Evolutionary conservation across 2,888 invertebrate species (phyloP).

Genomic region (Auanema sp.): DNA sequence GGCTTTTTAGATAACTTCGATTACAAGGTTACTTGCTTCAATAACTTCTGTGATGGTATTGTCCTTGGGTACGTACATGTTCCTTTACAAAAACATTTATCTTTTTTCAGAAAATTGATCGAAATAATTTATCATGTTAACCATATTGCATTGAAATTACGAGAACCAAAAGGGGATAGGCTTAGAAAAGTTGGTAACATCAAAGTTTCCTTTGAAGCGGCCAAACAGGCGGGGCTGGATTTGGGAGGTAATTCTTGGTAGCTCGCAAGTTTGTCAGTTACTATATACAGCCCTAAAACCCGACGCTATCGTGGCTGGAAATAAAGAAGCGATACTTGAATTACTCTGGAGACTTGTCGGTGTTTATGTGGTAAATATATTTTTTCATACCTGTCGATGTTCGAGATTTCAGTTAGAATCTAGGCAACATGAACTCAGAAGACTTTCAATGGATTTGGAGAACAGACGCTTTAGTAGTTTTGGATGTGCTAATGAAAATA

Average conservation of each 20-base stretch:
- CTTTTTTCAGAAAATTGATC: slow-evolving; percentile 25
- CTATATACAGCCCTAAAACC: slow-evolving; percentile 14
- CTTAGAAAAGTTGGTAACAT: slow-evolving; percentile 41
- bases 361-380: slow-evolving; percentile 24
- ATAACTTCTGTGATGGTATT: slow-evolving; percentile 33
- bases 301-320: slow-evolving; percentile 28
- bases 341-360: slow-evolving; percentile 35
- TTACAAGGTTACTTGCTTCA: slow-evolving; percentile 27
- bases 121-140: slow-evolving; percentile 24
- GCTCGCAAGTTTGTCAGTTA: slow-evolving; percentile 9
- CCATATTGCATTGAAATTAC: slow-evolving; percentile 13
- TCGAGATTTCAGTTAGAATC: background rate
- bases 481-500: background rate
- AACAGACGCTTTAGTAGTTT: background rate
- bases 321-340: slow-evolving; percentile 26
- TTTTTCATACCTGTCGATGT: background rate
- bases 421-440: background rate
- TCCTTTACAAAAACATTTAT: no score
- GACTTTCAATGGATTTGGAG: background rate
- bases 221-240: slow-evolving; percentile 20
- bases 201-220: slow-evolving; percentile 25
- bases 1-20: slow-evolving; percentile 38
- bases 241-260: slow-evolving; percentile 3
- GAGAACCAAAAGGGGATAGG: slow-evolving; percentile 38
- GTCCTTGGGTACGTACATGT: slow-evolving; percentile 27